Conservation (phyloP, 2,113 vertebrate species). For the Trichechus manatus region DNA sequence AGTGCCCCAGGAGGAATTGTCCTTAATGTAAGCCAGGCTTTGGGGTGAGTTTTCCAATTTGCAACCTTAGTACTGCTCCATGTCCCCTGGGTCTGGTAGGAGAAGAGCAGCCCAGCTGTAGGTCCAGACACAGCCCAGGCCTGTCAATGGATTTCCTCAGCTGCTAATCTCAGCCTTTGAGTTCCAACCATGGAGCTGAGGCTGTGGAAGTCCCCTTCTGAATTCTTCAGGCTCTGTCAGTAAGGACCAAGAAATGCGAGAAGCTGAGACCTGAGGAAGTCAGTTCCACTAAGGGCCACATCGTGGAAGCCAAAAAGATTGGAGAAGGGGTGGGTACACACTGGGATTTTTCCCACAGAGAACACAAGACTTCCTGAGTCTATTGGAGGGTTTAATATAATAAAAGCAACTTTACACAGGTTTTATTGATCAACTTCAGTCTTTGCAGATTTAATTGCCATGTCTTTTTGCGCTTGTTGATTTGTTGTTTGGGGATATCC, state of each 20-base stretch:
- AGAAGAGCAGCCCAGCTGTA: slow-evolving; percentile 13
- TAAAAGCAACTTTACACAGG: slow-evolving; percentile 83
- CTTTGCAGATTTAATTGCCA: slow-evolving; percentile 80
- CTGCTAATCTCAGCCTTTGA: not conserved
- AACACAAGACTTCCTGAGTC: slow-evolving; percentile 11
- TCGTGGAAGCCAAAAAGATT: not conserved
- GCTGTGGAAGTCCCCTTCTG: not conserved
- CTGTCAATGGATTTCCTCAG: slow-evolving; percentile 53
- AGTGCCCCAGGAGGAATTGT: not conserved
- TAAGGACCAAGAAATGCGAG: not conserved
- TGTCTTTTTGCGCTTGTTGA: slow-evolving; percentile 78
- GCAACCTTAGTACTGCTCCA: not conserved
- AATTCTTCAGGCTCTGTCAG: not conserved
- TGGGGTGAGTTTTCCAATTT: slow-evolving; percentile 18
- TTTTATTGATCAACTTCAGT: slow-evolving; percentile 82
- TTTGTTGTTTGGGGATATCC: slow-evolving; percentile 81
- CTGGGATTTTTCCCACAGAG: not conserved
- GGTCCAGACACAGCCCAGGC: not conserved
- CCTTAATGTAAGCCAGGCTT: slow-evolving; percentile 10
- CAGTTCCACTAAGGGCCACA: not conserved
- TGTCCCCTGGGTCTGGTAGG: slow-evolving; percentile 3
- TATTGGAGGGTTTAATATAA: slow-evolving; percentile 74
- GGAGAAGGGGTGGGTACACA: not conserved
- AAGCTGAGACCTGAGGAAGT: not conserved
- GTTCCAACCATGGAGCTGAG: not conserved